A percentile compares a stretch with the other conserved stretches of the same genome.
These are phyloP conservation scores for Clistopyga incitator DNA, from an alignment of 2,888 invertebrate species.

Conservation along the genomic window DNA sequence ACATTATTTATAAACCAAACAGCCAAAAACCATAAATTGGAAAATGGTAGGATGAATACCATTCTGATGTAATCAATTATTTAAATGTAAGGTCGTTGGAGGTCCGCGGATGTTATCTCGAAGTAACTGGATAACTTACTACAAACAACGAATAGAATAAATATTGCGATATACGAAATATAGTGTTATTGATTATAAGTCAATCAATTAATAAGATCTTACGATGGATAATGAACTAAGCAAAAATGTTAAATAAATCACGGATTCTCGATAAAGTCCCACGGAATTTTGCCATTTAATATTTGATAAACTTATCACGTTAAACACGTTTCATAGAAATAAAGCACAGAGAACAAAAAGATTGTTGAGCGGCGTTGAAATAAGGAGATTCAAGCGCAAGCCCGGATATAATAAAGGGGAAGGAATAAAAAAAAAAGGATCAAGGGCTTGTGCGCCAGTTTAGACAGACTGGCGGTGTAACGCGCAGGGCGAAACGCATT, in stretches of 20 bases:
- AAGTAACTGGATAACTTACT: too few relatives aligned
- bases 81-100: too few relatives aligned
- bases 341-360: constrained; percentile 3
- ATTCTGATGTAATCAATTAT: too few relatives aligned
- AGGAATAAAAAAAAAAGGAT: constrained; percentile 31
- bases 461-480: constrained; percentile 39
- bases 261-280: background rate
- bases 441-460: constrained; percentile 39
- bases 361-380: constrained; percentile 6
- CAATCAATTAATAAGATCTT: too few relatives aligned
- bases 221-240: too few relatives aligned
- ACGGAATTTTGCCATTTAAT: background rate
- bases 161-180: too few relatives aligned
- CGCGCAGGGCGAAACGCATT: constrained; percentile 48
- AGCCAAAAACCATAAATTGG: too few relatives aligned
- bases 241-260: background rate
- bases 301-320: background rate
- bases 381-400: constrained; percentile 23
- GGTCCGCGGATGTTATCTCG: too few relatives aligned
- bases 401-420: constrained; percentile 20
- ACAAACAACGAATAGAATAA: too few relatives aligned
- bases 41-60: too few relatives aligned
- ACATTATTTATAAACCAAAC: too few relatives aligned
- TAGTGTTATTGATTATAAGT: too few relatives aligned
- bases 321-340: background rate